Conservation (phyloP, 2,113 vertebrate species). For the Caretta caretta region DNA sequence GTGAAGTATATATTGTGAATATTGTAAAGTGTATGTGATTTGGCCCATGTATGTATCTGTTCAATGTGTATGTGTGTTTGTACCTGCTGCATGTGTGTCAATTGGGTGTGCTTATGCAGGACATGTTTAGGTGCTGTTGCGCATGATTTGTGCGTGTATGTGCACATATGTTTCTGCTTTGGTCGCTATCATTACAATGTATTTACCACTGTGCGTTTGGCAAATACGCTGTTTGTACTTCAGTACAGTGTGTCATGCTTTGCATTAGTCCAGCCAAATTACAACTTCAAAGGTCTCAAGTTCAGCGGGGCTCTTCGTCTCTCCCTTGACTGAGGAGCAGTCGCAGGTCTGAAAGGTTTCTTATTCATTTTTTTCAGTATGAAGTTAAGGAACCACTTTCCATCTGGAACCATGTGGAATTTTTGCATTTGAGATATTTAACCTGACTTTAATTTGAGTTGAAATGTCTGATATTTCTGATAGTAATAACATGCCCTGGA, state of each 20-base stretch:
- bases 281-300: constrained; percentile 70
- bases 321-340: not conserved
- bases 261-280: constrained; percentile 66
- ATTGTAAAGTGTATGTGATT: fast-evolving
- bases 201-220: not conserved
- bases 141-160: not conserved
- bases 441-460: constrained; percentile 82
- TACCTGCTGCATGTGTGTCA: fast-evolving
- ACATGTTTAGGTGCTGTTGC: fast-evolving
- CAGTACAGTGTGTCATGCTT: constrained; percentile 50
- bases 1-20: fast-evolving
- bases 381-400: constrained; percentile 58
- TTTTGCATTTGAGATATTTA: constrained; percentile 77
- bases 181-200: not conserved
- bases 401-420: constrained; percentile 80
- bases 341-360: constrained; percentile 51
- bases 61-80: not conserved
- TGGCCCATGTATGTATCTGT: fast-evolving
- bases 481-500: constrained; percentile 72
- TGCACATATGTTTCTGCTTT: constrained; percentile 47
- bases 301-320: constrained; percentile 28
- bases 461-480: constrained; percentile 82
- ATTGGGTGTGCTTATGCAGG: fast-evolving
- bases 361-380: constrained; percentile 10
- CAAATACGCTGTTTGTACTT: not conserved